Evolutionary conservation across 2,888 invertebrate genomes (phyloP).

Genomic region (Adela reaumurella): DNA sequence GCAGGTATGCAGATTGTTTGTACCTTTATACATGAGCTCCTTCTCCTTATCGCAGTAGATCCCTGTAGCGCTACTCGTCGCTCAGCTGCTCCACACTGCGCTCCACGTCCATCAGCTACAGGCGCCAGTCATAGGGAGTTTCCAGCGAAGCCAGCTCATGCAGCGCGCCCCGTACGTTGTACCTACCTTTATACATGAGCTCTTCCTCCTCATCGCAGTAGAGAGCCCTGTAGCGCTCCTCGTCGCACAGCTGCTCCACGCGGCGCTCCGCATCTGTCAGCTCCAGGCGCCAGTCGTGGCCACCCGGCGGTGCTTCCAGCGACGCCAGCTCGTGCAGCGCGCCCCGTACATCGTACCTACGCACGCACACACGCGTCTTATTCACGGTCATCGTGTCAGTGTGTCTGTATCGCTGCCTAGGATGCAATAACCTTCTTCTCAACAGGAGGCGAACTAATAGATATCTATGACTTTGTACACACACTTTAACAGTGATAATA

Average conservation of each 20-base stretch:
- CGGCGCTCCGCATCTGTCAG: slow-evolving; percentile 70
- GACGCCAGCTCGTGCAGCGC: slow-evolving; percentile 80
- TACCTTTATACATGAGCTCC: slow-evolving; percentile 88
- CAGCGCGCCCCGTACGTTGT: slow-evolving; percentile 57
- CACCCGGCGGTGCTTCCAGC: slow-evolving; percentile 77
- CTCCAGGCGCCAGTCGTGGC: slow-evolving; percentile 59
- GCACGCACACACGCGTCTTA: slow-evolving; percentile 17
- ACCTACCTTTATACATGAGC: slow-evolving; percentile 82
- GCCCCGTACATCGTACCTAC: slow-evolving; percentile 92
- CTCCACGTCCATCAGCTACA: slow-evolving; percentile 68
- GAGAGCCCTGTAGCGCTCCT: slow-evolving; percentile 89
- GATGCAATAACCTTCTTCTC: too few species aligned
- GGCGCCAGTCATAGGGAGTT: slow-evolving; percentile 62
- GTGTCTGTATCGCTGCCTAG: too few species aligned
- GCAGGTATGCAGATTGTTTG: slow-evolving; percentile 15
- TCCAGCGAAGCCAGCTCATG: too few species aligned
- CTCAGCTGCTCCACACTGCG: slow-evolving; percentile 84
- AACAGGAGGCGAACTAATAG: too few species aligned
- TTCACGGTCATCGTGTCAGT: background rate
- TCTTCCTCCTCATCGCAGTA: slow-evolving; percentile 86
- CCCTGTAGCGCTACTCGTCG: slow-evolving; percentile 92
- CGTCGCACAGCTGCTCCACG: slow-evolving; percentile 90
- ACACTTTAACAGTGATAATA: too few species aligned
- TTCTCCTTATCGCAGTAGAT: slow-evolving; percentile 83
- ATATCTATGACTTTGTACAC: too few species aligned